phyloP scores from a whole-genome alignment of 2,797 vertebrate genomes.

The Limosa lapponica region DNA sequence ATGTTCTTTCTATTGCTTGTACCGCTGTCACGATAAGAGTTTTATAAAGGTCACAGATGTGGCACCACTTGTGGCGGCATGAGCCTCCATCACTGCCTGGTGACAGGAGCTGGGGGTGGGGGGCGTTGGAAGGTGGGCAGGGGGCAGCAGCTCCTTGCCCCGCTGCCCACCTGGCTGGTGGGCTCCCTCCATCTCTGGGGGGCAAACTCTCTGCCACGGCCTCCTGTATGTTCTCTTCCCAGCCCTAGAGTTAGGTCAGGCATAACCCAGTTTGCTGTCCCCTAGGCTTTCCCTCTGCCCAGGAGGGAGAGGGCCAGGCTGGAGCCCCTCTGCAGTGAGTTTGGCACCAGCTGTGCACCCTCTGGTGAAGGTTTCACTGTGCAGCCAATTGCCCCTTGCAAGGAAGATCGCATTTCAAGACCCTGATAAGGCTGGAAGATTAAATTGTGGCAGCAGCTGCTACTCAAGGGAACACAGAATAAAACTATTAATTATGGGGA shows the following conservation, averaged over 20 bases:
- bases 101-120: not conserved
- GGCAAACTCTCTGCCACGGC: not conserved
- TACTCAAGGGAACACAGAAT: not conserved
- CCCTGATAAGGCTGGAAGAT: slow-evolving; percentile 8
- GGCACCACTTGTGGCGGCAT: not conserved
- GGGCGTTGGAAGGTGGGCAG: not conserved
- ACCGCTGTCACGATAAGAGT: slow-evolving; percentile 21
- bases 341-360: not conserved
- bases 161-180: fast-evolving
- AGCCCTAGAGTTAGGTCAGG: too few relatives aligned
- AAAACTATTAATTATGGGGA: slow-evolving; percentile 25
- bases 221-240: not conserved
- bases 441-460: slow-evolving; percentile 38
- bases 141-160: not conserved
- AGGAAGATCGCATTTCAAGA: not conserved
- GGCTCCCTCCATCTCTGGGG: fast-evolving
- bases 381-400: not conserved
- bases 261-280: not conserved
- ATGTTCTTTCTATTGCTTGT: slow-evolving; percentile 64
- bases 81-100: not conserved
- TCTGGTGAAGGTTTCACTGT: not conserved
- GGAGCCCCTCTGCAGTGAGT: not conserved
- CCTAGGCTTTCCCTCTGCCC: not conserved
- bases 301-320: not conserved
- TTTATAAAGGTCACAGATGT: slow-evolving; percentile 59